Evolutionary conservation across 2,113 vertebrate species (phyloP).

Genomic region (Mesocricetus auratus): DNA sequence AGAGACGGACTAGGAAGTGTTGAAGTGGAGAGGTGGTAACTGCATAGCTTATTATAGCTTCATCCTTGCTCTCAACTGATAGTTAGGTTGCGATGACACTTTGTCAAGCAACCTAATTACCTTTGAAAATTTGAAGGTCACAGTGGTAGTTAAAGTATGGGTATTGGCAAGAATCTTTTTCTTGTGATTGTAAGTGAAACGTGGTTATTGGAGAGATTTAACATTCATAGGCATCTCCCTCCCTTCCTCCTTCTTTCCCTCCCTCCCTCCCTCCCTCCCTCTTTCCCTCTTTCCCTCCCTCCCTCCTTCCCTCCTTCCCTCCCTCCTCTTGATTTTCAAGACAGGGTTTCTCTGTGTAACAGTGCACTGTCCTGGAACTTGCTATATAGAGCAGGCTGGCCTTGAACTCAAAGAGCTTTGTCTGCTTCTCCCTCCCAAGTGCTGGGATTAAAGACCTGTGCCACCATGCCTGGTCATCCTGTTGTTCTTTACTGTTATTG

Average conservation of each 20-base stretch:
- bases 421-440: background rate
- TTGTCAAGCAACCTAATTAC: background rate
- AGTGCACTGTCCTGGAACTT: background rate
- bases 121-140: background rate
- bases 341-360: background rate
- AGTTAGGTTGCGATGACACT: background rate
- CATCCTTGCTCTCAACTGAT: background rate
- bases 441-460: background rate
- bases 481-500: background rate
- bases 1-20: constrained; percentile 48
- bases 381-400: background rate
- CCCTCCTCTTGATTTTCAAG: background rate
- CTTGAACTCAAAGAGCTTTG: background rate
- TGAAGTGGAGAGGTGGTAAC: background rate
- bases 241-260: background rate
- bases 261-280: background rate
- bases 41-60: constrained; percentile 4
- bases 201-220: background rate
- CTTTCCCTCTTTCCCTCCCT: background rate
- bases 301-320: background rate
- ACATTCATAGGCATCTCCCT: background rate
- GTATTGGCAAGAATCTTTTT: background rate
- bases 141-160: background rate
- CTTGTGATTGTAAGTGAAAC: background rate
- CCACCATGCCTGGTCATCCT: background rate